Conservation (phyloP, 1,140 invertebrate species). For the Periplaneta americana region DNA sequence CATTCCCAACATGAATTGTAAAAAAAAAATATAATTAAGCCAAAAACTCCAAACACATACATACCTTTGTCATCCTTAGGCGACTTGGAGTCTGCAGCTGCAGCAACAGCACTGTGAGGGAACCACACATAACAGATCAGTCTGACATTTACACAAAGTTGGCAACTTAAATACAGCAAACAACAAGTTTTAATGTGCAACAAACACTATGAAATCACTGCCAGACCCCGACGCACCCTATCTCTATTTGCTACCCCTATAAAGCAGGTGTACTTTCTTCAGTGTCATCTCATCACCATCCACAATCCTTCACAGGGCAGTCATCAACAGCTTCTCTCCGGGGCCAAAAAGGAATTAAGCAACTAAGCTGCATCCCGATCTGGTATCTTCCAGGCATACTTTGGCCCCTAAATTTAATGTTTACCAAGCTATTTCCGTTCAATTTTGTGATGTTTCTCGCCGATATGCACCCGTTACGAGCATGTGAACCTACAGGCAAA, state of each 20-base stretch:
- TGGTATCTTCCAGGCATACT: neutral
- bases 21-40: too few species aligned
- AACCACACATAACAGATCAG: neutral
- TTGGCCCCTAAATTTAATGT: neutral
- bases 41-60: too few species aligned
- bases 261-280: too few species aligned
- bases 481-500: neutral
- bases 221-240: too few species aligned
- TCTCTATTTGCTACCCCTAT: too few species aligned
- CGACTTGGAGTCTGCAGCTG: slow-evolving; percentile 11
- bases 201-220: neutral
- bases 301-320: neutral
- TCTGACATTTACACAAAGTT: neutral
- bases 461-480: neutral
- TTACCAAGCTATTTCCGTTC: neutral
- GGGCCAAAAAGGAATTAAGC: neutral
- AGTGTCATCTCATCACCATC: too few species aligned
- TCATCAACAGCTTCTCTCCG: neutral
- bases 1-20: too few species aligned
- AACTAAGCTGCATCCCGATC: neutral
- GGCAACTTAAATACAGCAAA: neutral
- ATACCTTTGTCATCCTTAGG: slow-evolving; percentile 20
- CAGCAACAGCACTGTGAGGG: slow-evolving; percentile 8
- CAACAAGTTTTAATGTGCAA: neutral
- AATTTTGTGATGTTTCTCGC: neutral